phyloP scores from a whole-genome alignment of 2,797 vertebrate genomes.

The Jordanella pulchra region DNA sequence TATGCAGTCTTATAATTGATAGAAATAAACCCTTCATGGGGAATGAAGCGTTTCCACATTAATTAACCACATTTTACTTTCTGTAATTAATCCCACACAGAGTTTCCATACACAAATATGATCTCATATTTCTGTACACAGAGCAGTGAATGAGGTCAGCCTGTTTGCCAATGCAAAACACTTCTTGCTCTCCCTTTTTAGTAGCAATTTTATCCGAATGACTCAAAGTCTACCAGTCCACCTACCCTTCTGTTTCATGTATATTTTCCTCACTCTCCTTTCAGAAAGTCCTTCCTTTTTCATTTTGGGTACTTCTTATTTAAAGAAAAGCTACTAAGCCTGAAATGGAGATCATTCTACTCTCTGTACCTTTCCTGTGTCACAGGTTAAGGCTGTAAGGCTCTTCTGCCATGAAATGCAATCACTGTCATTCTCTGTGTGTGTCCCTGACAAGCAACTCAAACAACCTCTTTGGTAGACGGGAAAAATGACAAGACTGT shows the following conservation, averaged over 20 bases:
- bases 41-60: constrained; percentile 19
- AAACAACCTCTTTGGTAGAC: neutral
- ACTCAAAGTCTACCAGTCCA: neutral
- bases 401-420: constrained; percentile 36
- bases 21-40: constrained; percentile 23
- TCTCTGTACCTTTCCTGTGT: constrained; percentile 27
- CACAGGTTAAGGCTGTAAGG: constrained; percentile 48
- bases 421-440: constrained; percentile 34
- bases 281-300: neutral
- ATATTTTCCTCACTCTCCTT: neutral
- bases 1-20: constrained; percentile 24
- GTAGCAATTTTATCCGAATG: neutral
- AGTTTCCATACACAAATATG: constrained; percentile 22
- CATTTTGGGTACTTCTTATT: neutral
- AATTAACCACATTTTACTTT: constrained; percentile 28
- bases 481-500: neutral
- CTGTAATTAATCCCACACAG: constrained; percentile 39
- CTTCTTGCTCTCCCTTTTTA: neutral
- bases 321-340: constrained; percentile 16
- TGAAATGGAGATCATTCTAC: constrained; percentile 30
- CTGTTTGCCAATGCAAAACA: neutral
- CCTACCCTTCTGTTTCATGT: constrained; percentile 37
- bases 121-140: neutral
- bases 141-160: neutral
- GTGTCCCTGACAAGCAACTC: constrained; percentile 21